Conservation (phyloP, 2,797 vertebrate species). For the Betta splendens region DNA sequence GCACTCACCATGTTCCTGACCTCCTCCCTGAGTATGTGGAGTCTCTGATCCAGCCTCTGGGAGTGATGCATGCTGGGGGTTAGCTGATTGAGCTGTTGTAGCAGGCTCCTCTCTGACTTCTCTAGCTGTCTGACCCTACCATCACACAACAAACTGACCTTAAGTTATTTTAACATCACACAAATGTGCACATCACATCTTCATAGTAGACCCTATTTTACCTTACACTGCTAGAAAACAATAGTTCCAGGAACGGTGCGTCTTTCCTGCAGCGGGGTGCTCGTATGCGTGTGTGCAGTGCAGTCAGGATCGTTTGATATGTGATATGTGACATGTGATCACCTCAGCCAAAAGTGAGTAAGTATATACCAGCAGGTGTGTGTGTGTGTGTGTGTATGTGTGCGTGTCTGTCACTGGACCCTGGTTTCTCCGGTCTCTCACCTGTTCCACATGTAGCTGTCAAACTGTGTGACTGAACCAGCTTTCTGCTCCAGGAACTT, state of each 20-base stretch:
- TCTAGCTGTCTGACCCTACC: constrained; percentile 76
- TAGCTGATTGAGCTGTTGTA: constrained; percentile 58
- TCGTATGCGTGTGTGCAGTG: constrained; percentile 35
- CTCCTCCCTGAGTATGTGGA: constrained; percentile 72
- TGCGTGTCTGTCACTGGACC: constrained; percentile 62
- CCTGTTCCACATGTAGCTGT: constrained; percentile 76
- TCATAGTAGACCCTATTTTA: constrained; percentile 3
- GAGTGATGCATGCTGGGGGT: constrained; percentile 63
- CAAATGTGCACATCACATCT: neutral
- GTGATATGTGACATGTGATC: too few relatives aligned
- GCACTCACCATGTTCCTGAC: constrained; percentile 77
- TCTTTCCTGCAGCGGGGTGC: constrained; percentile 17
- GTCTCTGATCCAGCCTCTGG: constrained; percentile 79
- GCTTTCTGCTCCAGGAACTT: constrained; percentile 67
- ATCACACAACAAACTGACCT: constrained; percentile 12
- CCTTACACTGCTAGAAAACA: constrained; percentile 1
- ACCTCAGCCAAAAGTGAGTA: constrained; percentile 55
- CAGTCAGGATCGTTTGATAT: constrained; percentile 52
- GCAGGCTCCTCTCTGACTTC: constrained; percentile 69
- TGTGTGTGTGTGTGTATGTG: constrained; percentile 23
- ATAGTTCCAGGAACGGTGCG: constrained; percentile 25
- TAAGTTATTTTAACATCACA: constrained; percentile 12
- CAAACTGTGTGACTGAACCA: constrained; percentile 46
- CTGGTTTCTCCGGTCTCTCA: constrained; percentile 63
- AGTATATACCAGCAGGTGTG: constrained; percentile 45